A percentile compares a stretch with the other conserved stretches of the same genome.
Evolutionary conservation across 1,140 invertebrate species (phyloP).

Genomic region (Aphelinus certus): DNA sequence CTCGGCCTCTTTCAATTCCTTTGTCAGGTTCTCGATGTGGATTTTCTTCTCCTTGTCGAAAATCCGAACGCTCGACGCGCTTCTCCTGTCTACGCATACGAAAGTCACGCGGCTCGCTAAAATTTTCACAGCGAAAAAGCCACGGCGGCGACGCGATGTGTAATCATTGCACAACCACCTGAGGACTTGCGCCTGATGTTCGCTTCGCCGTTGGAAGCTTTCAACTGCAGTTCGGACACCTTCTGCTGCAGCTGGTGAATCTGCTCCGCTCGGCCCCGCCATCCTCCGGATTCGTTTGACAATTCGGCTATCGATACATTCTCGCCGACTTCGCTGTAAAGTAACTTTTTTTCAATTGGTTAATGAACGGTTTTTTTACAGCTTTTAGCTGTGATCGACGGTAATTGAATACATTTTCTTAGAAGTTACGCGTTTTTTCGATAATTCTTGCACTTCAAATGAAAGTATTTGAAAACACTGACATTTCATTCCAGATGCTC

Average conservation of each 20-base stretch:
- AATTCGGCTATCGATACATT: conserved; percentile 61
- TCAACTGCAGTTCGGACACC: conserved; percentile 71
- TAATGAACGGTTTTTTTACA: conserved; percentile 7
- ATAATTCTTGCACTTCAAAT: not conserved
- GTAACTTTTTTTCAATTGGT: conserved; percentile 49
- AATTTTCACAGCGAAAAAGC: conserved; percentile 24
- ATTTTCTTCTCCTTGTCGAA: conserved; percentile 68
- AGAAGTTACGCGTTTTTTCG: not conserved
- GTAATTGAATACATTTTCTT: not conserved
- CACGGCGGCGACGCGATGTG: no score
- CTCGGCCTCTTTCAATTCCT: conserved; percentile 62
- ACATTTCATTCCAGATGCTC: no score
- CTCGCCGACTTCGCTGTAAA: conserved; percentile 69
- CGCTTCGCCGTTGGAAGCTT: conserved; percentile 58
- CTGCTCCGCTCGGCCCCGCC: conserved; percentile 78
- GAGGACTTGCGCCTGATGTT: conserved; percentile 13
- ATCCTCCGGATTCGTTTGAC: conserved; percentile 66
- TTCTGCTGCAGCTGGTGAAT: conserved; percentile 74
- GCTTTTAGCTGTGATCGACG: not conserved
- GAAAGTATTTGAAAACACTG: no score
- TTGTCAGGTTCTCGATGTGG: conserved; percentile 64
- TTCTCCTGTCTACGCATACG: conserved; percentile 42
- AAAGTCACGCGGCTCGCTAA: no score
- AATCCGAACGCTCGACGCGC: conserved; percentile 58
- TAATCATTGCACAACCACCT: not conserved